phyloP scores from a whole-genome alignment of 2,888 invertebrate species.

The Campopleginae sp. region DNA sequence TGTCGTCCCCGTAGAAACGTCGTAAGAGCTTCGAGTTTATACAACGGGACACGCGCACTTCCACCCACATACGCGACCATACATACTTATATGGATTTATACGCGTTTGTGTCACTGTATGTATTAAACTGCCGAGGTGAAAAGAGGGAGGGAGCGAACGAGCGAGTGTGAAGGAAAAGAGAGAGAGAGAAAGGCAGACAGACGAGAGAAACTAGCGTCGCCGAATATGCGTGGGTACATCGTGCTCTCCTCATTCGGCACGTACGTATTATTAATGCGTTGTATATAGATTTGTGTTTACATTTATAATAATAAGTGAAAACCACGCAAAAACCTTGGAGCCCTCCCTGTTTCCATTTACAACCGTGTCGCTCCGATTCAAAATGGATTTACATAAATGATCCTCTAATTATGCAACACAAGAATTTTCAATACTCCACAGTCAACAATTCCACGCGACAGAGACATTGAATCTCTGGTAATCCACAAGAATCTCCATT shows the following conservation, averaged over 20 bases:
- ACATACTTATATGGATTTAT: constrained; percentile 9
- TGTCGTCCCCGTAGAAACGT: constrained; percentile 34
- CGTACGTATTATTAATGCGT: constrained; percentile 28
- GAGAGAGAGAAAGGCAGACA: constrained; percentile 8
- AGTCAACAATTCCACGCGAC: neutral
- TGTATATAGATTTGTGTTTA: neutral
- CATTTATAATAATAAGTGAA: constrained; percentile 24
- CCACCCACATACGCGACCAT: constrained; percentile 62
- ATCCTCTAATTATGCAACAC: neutral
- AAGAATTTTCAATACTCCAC: neutral
- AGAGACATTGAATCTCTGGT: neutral
- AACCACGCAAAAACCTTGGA: constrained; percentile 67
- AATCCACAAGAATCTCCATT: neutral
- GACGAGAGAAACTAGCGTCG: constrained; percentile 47
- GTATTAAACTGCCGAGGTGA: constrained; percentile 22
- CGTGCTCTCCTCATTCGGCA: constrained; percentile 39
- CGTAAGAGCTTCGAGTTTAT: constrained; percentile 59
- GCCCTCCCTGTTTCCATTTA: constrained; percentile 37
- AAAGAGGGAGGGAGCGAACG: neutral
- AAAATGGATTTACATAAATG: constrained; percentile 19
- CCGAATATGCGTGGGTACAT: constrained; percentile 64
- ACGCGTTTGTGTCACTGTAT: neutral
- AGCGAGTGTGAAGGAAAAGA: neutral
- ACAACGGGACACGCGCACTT: constrained; percentile 66
- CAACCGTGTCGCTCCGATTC: constrained; percentile 17